These are phyloP conservation scores for Mionectes macconnelli DNA, from an alignment of 2,113 vertebrate species.

Conservation along the genomic window DNA sequence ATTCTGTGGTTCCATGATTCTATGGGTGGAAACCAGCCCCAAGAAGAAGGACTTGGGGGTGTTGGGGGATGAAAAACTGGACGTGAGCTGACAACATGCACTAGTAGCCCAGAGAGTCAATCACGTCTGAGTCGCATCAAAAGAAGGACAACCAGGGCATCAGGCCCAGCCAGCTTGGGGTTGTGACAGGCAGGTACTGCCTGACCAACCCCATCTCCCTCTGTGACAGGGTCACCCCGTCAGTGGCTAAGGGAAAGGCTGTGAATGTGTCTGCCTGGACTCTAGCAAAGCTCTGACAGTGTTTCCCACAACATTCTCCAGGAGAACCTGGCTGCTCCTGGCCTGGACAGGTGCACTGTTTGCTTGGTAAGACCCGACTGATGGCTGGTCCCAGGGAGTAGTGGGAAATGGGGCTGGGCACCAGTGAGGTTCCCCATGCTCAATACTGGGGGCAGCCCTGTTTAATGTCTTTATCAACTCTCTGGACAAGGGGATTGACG, in stretches of 20 bases:
- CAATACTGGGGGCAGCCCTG: background rate
- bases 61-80: background rate
- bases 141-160: background rate
- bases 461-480: too few species aligned
- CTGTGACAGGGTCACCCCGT: background rate
- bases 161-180: background rate
- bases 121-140: background rate
- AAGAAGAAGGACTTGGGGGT: background rate
- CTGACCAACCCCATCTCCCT: background rate
- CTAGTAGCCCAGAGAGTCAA: background rate
- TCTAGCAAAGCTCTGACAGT: background rate
- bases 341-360: background rate
- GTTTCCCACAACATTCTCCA: background rate
- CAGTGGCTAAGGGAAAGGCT: background rate
- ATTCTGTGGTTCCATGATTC: background rate
- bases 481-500: background rate
- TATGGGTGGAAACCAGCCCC: background rate
- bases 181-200: background rate
- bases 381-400: background rate
- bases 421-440: background rate
- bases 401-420: background rate
- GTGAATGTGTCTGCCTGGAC: background rate
- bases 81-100: background rate
- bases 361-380: background rate
- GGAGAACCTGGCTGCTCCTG: background rate